Evolutionary conservation across 2,113 vertebrate genomes (phyloP).

Genomic region (Mixornis gularis): DNA sequence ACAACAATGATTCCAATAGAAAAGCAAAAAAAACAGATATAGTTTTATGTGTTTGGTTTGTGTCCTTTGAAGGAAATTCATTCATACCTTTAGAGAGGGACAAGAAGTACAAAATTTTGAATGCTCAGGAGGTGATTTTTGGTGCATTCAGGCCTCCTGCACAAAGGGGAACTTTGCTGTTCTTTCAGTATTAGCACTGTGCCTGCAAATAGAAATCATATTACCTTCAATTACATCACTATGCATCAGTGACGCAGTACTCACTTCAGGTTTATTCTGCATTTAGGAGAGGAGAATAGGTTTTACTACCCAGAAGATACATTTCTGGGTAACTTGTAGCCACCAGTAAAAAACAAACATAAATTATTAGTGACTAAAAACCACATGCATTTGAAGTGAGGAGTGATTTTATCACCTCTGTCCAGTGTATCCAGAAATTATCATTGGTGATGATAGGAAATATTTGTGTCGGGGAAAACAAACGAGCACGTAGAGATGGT

Average conservation of each 20-base stretch:
- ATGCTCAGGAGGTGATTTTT: not conserved
- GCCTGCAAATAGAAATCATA: conserved; percentile 25
- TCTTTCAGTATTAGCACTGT: conserved; percentile 38
- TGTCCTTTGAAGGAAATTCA: not conserved
- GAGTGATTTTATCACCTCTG: not conserved
- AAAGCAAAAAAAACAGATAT: not conserved
- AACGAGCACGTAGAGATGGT: not conserved
- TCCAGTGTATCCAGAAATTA: not conserved
- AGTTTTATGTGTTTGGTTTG: not conserved
- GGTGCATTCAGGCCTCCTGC: not conserved
- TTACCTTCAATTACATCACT: not conserved
- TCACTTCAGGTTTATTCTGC: not conserved
- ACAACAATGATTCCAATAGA: not conserved
- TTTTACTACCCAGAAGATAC: not conserved
- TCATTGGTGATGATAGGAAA: not conserved
- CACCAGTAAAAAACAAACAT: not conserved
- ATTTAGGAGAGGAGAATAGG: not conserved
- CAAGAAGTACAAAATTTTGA: not conserved
- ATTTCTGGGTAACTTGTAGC: not conserved
- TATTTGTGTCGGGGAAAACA: not conserved
- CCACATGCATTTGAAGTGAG: not conserved
- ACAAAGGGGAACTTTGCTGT: conserved; percentile 15
- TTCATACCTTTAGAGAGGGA: not conserved
- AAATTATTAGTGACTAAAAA: not conserved
- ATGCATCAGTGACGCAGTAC: not conserved